Conservation (phyloP, 2,888 invertebrate genomes). For the Augiades crinisus region DNA sequence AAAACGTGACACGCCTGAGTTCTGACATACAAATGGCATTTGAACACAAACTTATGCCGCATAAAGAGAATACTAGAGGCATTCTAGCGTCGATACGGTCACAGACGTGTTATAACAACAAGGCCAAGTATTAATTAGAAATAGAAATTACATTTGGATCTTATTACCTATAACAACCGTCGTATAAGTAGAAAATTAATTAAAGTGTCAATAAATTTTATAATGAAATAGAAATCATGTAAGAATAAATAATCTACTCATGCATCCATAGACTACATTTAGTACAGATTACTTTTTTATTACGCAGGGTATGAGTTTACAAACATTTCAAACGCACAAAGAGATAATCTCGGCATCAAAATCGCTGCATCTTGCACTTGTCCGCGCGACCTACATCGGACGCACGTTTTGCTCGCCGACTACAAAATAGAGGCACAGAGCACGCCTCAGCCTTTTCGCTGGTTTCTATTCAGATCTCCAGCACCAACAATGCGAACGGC, state of each 20-base stretch:
- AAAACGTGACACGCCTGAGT: slow-evolving; percentile 49
- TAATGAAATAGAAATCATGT: too few relatives aligned
- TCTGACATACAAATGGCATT: slow-evolving; percentile 59
- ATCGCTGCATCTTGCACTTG: slow-evolving; percentile 58
- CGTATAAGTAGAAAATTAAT: too few relatives aligned
- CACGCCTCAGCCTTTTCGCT: slow-evolving; percentile 55
- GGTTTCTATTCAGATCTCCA: slow-evolving; percentile 71
- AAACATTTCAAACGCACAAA: neutral
- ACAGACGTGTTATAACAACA: slow-evolving; percentile 41
- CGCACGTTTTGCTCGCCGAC: slow-evolving; percentile 65
- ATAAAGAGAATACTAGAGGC: slow-evolving; percentile 58
- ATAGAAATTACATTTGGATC: too few relatives aligned
- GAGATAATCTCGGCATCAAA: neutral
- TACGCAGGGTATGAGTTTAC: neutral
- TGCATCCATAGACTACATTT: too few relatives aligned
- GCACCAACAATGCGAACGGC: slow-evolving; percentile 66
- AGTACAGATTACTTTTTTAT: neutral
- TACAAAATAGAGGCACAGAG: slow-evolving; percentile 47
- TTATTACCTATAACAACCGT: too few relatives aligned
- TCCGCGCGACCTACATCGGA: slow-evolving; percentile 63
- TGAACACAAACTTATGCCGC: slow-evolving; percentile 49
- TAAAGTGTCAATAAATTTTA: too few relatives aligned
- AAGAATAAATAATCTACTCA: too few relatives aligned
- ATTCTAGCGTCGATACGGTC: slow-evolving; percentile 51
- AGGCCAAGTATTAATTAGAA: slow-evolving; percentile 44